Percentiles rank a stretch among this genome's conserved stretches.
These are phyloP conservation scores for Coboldia fuscipes DNA, from an alignment of 1,140 invertebrate species.

Conservation along the genomic window DNA sequence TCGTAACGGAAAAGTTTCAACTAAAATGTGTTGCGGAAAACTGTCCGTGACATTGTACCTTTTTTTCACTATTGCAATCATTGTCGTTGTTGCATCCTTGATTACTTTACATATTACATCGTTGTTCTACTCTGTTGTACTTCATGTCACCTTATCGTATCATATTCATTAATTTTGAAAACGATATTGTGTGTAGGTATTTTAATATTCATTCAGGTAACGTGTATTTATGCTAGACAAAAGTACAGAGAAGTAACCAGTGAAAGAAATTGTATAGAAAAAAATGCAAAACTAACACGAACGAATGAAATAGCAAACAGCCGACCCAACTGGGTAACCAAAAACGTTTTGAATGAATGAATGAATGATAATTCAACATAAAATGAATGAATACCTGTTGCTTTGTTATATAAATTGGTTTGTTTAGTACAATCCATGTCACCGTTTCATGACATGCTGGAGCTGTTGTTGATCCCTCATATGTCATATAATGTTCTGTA, in stretches of 20 bases:
- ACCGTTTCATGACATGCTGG: constrained; percentile 83
- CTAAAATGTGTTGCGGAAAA: too few relatives aligned
- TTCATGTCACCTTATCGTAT: too few relatives aligned
- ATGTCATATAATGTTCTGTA: constrained; percentile 91
- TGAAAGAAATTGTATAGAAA: not conserved
- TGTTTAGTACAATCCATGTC: constrained; percentile 91
- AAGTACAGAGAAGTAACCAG: not conserved
- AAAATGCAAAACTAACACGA: not conserved
- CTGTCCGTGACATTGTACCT: too few relatives aligned
- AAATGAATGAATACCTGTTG: constrained; percentile 67
- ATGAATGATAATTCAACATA: not conserved
- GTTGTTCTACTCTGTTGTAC: too few relatives aligned
- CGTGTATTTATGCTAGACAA: too few relatives aligned
- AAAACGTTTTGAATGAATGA: not conserved
- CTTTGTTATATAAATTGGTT: constrained; percentile 88
- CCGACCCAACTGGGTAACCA: not conserved
- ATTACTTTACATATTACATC: too few relatives aligned
- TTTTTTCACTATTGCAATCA: too few relatives aligned
- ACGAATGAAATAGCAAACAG: not conserved
- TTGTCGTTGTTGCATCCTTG: too few relatives aligned
- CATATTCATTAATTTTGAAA: too few relatives aligned
- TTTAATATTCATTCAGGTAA: too few relatives aligned
- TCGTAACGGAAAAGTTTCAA: too few relatives aligned
- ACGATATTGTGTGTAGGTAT: too few relatives aligned
- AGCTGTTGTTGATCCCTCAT: constrained; percentile 88